Evolutionary conservation across 2,888 invertebrate genomes (phyloP).

Genomic region (Ophraella communa): DNA sequence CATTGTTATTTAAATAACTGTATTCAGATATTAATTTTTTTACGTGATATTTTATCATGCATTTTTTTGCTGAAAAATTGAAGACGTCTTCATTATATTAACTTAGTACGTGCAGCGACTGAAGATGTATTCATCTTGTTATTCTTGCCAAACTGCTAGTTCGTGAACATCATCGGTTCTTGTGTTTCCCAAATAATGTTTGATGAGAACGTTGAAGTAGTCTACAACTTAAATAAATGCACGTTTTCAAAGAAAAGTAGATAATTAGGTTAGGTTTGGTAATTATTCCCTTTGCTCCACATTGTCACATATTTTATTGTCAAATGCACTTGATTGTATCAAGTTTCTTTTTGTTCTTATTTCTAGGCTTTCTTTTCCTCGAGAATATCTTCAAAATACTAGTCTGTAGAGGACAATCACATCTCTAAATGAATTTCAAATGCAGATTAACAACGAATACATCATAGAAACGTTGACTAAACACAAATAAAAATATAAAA

Average conservation of each 20-base stretch:
- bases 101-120: neutral
- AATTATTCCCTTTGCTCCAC: too few species aligned
- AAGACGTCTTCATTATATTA: conserved; percentile 22
- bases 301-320: neutral
- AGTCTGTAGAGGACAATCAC: too few species aligned
- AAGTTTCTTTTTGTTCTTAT: too few species aligned
- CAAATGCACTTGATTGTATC: too few species aligned
- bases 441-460: too few species aligned
- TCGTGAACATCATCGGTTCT: neutral
- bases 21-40: conserved; percentile 28
- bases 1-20: conserved; percentile 23
- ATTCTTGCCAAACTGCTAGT: neutral
- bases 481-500: too few species aligned
- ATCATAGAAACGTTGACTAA: too few species aligned
- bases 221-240: neutral
- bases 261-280: too few species aligned
- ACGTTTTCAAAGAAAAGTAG: neutral
- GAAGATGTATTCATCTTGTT: conserved; percentile 1
- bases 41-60: conserved; percentile 25
- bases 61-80: conserved; percentile 24
- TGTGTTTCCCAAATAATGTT: neutral
- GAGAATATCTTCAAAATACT: too few species aligned
- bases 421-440: too few species aligned
- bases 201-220: neutral
- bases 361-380: too few species aligned